Evolutionary conservation across 2,888 invertebrate species (phyloP).

Genomic region (Platypus cylindrus): DNA sequence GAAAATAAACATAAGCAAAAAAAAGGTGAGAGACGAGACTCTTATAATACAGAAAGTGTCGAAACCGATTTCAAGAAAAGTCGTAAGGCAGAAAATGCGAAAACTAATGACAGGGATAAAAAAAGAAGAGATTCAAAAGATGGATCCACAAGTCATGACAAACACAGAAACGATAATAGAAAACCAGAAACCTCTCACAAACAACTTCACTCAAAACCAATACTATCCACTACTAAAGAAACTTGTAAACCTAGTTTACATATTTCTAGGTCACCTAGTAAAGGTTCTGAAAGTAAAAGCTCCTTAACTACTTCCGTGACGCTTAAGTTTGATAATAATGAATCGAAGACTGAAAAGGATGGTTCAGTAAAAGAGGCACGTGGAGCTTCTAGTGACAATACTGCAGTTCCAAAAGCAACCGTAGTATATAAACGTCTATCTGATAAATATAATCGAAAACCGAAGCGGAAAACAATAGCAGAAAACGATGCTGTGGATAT

Average conservation of each 20-base stretch:
- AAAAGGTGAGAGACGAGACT: conserved; percentile 13
- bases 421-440: conserved; percentile 28
- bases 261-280: not conserved
- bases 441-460: conserved; percentile 37
- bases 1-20: conserved; percentile 18
- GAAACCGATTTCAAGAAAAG: too few relatives aligned
- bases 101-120: not conserved
- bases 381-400: conserved; percentile 1
- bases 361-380: not conserved
- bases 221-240: not conserved
- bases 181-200: conserved; percentile 1
- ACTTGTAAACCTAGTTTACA: not conserved
- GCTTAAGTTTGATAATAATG: not conserved
- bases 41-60: conserved; percentile 6
- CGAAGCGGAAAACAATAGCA: conserved; percentile 20
- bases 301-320: too few relatives aligned
- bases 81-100: conserved; percentile 7
- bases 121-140: conserved; percentile 5
- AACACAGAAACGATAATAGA: conserved; percentile 4
- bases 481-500: conserved; percentile 22
- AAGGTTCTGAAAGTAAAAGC: not conserved
- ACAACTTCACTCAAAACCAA: not conserved
- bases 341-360: not conserved
- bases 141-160: not conserved
- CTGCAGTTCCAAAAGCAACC: conserved; percentile 3